A percentile compares a stretch with the other conserved stretches of the same genome.
Evolutionary conservation across 2,113 vertebrate species (phyloP).

Genomic region (Todiramphus saurophagus): DNA sequence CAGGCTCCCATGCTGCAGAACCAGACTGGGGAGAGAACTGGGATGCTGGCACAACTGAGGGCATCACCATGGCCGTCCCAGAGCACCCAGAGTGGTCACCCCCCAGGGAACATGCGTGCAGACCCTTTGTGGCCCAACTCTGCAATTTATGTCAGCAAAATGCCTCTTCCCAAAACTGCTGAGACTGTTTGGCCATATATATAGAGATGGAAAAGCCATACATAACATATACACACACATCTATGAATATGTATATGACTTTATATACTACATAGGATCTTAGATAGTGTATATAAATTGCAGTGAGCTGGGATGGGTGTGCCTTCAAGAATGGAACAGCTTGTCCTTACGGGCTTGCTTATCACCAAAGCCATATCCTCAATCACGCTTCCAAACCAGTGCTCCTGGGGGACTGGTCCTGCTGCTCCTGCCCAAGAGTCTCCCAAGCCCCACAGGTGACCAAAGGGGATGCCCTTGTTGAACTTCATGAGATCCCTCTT

Average conservation of each 20-base stretch:
- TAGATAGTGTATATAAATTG: background rate
- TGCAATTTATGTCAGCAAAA: background rate
- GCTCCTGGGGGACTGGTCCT: background rate
- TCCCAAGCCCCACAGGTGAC: too few species aligned
- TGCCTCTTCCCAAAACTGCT: background rate
- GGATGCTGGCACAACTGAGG: background rate
- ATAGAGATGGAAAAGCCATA: background rate
- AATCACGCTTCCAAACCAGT: background rate
- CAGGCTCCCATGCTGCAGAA: background rate
- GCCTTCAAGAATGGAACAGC: background rate
- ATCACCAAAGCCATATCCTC: accelerated
- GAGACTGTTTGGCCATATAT: background rate
- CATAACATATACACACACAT: accelerated
- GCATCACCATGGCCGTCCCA: accelerated
- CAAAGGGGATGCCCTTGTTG: too few species aligned
- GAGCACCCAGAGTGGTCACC: background rate
- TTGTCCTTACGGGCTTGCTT: background rate
- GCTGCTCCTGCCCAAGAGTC: background rate
- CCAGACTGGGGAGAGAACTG: background rate
- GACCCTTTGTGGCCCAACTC: background rate
- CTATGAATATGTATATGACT: background rate
- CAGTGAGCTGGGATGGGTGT: background rate
- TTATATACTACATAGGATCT: background rate
- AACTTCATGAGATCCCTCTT: too few species aligned
- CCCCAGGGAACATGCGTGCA: background rate